Evolutionary conservation across 2,888 invertebrate genomes (phyloP), one percentile per base, ranked within the genome.

Genomic region (Meliscaeva auricollis): DNA sequence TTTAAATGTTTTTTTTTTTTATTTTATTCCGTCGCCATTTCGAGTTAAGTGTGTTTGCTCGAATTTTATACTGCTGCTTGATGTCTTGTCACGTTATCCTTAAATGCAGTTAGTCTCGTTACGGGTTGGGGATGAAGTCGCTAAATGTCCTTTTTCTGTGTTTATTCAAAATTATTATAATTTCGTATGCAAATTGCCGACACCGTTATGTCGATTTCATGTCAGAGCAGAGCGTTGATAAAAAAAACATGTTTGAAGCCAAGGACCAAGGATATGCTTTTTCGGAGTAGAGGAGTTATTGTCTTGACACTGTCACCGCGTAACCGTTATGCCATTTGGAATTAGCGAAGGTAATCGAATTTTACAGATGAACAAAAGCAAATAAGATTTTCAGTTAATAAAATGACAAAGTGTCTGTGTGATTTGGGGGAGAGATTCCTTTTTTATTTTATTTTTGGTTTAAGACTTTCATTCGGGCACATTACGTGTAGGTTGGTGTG

Each of bases 321-420:
- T 66, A 58, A 58, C 46, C 56, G 58, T 38, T 15, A 50, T 35
- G 56, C 78, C 78, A 81, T 77, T 85, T 73, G 81, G 81, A 85
- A 85, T 77, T 85, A 85, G 85, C 85, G 73, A 62, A 77, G 72
- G 81, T 85, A 85, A 85, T 85, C 85, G 85, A 85, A 85, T 85
- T 85, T 85, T 85, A 85, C 85, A 85, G 85, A 85, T 77, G 85
- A 91, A 90, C 91, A 90, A 91, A 89, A 91, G 91, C 90, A 91
- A 91, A 91, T 91, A 90, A 90, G 90, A 89, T 91, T 91, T 90
- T 89, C 90, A 90, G 90, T 91, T 91, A 89, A 90, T 91, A 89
- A 91, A 90, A 90, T 91, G 85, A 81, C 81, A 81, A 81, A 77
- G 76, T 69, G 73, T 77, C 52, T 78, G 82, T 68, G 82, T 69